Base-by-base conservation (phyloP, 1,140 invertebrate species). In the Homalodisca vitripennis region DNA sequence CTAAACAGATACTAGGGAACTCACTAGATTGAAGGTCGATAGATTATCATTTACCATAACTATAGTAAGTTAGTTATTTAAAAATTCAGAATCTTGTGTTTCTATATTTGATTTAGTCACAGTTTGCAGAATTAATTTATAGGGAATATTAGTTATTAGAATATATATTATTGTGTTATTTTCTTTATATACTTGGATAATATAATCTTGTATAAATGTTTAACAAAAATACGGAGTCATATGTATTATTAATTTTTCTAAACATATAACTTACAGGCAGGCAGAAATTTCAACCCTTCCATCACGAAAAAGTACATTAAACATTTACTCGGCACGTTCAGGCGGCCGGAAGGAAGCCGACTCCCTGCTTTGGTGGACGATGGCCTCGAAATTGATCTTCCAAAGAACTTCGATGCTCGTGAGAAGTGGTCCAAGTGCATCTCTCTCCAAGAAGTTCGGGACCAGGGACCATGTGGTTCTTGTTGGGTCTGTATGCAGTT, bases 391-490 rank as follows among this genome's bases (percentile, higher is more conserved):
- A 14, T 51, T 3, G 48, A 81, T 68, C 75, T 68, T 92, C 92
- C 0, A 84, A 70, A 87, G 22, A 82, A 85, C 70, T 96, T 96
- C 78, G 93, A 96, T 80, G 79, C 92, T 0, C 81, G 93, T 30
- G 79, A 83, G 67, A 82, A 92, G 68, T 97, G 94, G 94, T 86
- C 92, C 0, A 78, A 92, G 72, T 97, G 94, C 75, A 88, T 89
- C 0, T 91, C 92, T 0, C 85, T 93, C 71, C 81, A 80, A 32
- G 88, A 92, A 77, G 87, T 93, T 27, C 81, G 90, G 68, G 91
- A 93, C 82, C 92, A 93, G 78, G 88, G 84, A 2, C 82, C 82
- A 6, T 88, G 87, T 76, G 74, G 72, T 13, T 89, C 87, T 20
- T 91, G 89, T 77, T 91, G 89, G 89, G 86, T 86, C 79, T 76